Percentiles rank a stretch among this genome's conserved stretches.
Evolutionary conservation across 2,888 invertebrate genomes (phyloP).

Genomic region (Pyrrhosoma nymphula): DNA sequence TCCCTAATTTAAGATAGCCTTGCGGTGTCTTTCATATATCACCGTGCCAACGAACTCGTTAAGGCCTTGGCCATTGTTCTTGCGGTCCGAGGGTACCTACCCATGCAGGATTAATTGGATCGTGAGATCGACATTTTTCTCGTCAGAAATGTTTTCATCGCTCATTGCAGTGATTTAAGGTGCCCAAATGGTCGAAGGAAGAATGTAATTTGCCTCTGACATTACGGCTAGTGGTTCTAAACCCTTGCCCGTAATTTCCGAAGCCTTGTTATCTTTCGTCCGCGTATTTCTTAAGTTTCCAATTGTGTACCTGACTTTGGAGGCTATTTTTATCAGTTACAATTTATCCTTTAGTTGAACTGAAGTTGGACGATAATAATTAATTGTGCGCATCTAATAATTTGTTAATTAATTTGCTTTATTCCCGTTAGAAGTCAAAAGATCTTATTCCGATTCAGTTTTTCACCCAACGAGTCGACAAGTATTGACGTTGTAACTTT

Average conservation of each 20-base stretch:
- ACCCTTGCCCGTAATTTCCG: not conserved
- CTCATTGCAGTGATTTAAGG: not conserved
- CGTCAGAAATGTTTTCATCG: not conserved
- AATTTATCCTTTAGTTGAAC: too few relatives aligned
- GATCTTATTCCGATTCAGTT: too few relatives aligned
- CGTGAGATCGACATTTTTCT: not conserved
- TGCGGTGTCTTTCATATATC: constrained; percentile 35
- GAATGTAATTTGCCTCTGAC: not conserved
- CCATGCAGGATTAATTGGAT: not conserved
- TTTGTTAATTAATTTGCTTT: too few relatives aligned
- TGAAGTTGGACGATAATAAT: too few relatives aligned
- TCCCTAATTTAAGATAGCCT: not conserved
- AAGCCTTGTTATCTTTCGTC: too few relatives aligned
- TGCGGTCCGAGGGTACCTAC: not conserved
- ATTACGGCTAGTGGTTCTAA: not conserved
- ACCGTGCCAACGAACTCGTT: constrained; percentile 31
- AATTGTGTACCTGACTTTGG: too few relatives aligned
- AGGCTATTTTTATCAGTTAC: too few relatives aligned
- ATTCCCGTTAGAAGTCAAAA: too few relatives aligned
- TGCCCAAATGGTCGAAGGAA: not conserved
- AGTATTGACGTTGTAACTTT: too few relatives aligned
- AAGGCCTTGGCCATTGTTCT: not conserved
- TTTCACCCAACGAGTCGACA: too few relatives aligned
- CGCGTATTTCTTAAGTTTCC: too few relatives aligned
- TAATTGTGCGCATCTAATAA: too few relatives aligned